Evolutionary conservation across 2,797 vertebrate species (phyloP).

Genomic region (Liasis olivaceus): DNA sequence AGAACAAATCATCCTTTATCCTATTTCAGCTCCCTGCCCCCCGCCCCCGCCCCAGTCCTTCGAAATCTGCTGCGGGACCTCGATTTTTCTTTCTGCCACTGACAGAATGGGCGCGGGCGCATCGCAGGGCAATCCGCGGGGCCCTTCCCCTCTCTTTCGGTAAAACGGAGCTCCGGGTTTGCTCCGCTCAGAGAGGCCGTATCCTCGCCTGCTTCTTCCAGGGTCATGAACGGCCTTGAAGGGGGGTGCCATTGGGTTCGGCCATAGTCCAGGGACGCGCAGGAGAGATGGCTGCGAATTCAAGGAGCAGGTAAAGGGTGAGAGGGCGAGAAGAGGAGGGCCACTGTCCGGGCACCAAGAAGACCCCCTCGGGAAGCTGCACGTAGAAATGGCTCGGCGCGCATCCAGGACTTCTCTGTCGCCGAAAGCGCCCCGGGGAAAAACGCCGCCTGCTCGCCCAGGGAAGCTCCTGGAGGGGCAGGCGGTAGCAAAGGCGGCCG

Average conservation of each 20-base stretch:
- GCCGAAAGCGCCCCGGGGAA: neutral
- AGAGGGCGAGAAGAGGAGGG: no score
- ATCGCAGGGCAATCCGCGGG: neutral
- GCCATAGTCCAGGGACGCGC: neutral
- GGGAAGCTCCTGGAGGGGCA: neutral
- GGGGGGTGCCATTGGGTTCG: no score
- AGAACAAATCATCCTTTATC: neutral
- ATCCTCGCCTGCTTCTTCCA: neutral
- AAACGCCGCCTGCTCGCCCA: neutral
- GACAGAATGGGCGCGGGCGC: neutral
- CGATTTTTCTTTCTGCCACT: neutral
- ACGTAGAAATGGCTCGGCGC: neutral
- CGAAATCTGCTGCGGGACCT: neutral
- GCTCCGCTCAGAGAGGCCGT: neutral
- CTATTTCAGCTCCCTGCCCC: neutral
- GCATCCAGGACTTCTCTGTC: neutral
- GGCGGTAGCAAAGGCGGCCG: neutral
- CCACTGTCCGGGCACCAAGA: neutral
- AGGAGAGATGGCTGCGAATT: neutral
- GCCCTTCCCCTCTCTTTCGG: no score
- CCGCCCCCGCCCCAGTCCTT: neutral
- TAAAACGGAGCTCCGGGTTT: neutral
- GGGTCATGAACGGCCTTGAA: neutral
- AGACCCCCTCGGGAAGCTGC: neutral
- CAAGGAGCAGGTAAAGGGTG: neutral